phyloP scores from a whole-genome alignment of 2,113 vertebrate species.

The Rhea americana region DNA sequence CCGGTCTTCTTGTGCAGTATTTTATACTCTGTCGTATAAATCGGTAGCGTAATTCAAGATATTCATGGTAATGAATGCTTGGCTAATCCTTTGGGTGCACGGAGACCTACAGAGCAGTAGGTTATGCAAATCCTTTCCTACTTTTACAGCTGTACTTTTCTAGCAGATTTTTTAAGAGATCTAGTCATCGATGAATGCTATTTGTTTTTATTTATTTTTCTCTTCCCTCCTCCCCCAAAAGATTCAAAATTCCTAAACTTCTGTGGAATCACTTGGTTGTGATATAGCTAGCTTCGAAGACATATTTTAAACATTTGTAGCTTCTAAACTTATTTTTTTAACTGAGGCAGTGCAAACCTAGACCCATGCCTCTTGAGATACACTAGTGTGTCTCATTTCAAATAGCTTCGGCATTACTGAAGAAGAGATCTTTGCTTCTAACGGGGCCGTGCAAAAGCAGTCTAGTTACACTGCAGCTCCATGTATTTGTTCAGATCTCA shows the following conservation, averaged over 20 bases:
- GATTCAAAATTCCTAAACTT: conserved; percentile 51
- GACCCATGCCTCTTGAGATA: neutral
- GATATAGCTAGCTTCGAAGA: neutral
- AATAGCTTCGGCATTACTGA: conserved; percentile 7
- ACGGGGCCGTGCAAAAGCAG: conserved; percentile 33
- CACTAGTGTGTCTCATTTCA: neutral
- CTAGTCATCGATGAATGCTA: conserved; percentile 18
- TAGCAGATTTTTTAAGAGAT: conserved; percentile 50
- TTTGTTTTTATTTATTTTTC: neutral
- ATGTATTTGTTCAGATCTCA: conserved; percentile 23
- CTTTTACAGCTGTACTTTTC: conserved; percentile 69
- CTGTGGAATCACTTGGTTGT: conserved; percentile 24
- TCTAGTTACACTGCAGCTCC: neutral
- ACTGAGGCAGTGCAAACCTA: neutral
- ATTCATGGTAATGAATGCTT: conserved; percentile 70
- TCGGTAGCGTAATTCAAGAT: conserved; percentile 72
- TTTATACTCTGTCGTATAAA: conserved; percentile 72
- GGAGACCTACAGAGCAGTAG: conserved; percentile 71
- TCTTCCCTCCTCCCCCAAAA: neutral
- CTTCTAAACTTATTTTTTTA: conserved; percentile 31
- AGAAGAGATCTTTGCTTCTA: neutral
- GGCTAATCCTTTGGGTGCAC: conserved; percentile 71
- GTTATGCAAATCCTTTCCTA: conserved; percentile 73
- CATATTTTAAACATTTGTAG: conserved; percentile 5
- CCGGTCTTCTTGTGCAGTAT: conserved; percentile 50